phyloP scores from a whole-genome alignment of 2,888 invertebrate species.

The Papilio gigon region DNA sequence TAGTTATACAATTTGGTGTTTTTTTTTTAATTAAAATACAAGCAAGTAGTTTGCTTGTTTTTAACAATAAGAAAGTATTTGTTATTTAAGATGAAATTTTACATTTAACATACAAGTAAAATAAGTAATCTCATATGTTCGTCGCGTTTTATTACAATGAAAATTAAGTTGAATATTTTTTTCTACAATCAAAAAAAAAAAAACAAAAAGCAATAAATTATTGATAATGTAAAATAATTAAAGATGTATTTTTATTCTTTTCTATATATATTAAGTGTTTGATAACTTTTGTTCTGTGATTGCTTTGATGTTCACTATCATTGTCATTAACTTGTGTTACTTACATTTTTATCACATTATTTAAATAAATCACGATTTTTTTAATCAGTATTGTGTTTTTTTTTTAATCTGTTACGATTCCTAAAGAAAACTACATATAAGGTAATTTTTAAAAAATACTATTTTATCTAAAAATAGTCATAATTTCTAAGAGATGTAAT shows the following conservation, averaged over 20 bases:
- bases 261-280: constrained; percentile 31
- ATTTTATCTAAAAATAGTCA: neutral
- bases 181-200: too few relatives aligned
- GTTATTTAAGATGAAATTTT: constrained; percentile 40
- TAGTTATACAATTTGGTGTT: constrained; percentile 43
- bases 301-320: constrained; percentile 39
- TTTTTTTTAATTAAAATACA: constrained; percentile 24
- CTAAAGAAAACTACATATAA: neutral
- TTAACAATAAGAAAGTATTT: constrained; percentile 37
- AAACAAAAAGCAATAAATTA: constrained; percentile 13
- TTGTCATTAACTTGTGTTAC: constrained; percentile 43
- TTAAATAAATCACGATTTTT: constrained; percentile 32
- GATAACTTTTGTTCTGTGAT: constrained; percentile 4
- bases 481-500: neutral
- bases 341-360: constrained; percentile 34
- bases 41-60: constrained; percentile 16
- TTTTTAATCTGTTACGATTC: constrained; percentile 8
- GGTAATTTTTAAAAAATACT: neutral
- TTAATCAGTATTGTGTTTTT: constrained; percentile 18
- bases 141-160: neutral
- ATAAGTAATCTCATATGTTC: constrained; percentile 19
- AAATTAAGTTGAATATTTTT: neutral
- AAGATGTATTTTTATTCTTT: neutral
- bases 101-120: constrained; percentile 21
- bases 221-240: constrained; percentile 3